Evolutionary conservation across 1,140 invertebrate genomes (phyloP).

Genomic region (Ylistrum balloti): DNA sequence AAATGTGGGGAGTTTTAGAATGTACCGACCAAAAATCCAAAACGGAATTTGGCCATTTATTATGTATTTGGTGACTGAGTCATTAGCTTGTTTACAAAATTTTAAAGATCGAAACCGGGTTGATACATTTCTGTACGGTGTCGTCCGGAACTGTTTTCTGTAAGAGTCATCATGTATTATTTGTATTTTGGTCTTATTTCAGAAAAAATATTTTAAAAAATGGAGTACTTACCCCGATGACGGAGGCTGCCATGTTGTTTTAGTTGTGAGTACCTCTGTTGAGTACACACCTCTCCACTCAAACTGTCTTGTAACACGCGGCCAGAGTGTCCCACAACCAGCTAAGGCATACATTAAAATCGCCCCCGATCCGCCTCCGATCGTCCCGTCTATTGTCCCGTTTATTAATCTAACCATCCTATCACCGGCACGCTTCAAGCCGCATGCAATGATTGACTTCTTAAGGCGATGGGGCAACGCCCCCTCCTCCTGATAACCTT

Average conservation of each 20-base stretch:
- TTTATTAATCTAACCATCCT: conserved; percentile 30
- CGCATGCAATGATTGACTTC: conserved; percentile 23
- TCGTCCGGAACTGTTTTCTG: no score
- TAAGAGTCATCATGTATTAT: no score
- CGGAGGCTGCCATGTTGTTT: conserved; percentile 21
- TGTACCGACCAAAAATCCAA: no score
- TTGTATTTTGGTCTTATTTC: no score
- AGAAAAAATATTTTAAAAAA: no score
- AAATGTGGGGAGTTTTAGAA: not conserved
- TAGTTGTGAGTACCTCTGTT: not conserved
- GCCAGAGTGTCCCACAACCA: not conserved
- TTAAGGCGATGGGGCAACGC: conserved; percentile 28
- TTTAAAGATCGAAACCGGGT: not conserved
- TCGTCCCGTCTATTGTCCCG: conserved; percentile 11
- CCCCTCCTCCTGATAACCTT: not conserved
- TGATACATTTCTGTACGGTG: not conserved
- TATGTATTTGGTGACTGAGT: no score
- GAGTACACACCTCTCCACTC: conserved; percentile 10
- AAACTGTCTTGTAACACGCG: conserved; percentile 36
- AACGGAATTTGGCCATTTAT: no score
- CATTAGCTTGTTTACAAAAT: conserved; percentile 14
- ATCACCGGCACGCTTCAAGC: conserved; percentile 36
- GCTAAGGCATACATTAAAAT: not conserved
- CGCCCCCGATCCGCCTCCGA: conserved; percentile 22
- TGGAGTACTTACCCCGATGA: not conserved